phyloP scores from a whole-genome alignment of 2,888 invertebrate species.

The Cancer borealis region DNA sequence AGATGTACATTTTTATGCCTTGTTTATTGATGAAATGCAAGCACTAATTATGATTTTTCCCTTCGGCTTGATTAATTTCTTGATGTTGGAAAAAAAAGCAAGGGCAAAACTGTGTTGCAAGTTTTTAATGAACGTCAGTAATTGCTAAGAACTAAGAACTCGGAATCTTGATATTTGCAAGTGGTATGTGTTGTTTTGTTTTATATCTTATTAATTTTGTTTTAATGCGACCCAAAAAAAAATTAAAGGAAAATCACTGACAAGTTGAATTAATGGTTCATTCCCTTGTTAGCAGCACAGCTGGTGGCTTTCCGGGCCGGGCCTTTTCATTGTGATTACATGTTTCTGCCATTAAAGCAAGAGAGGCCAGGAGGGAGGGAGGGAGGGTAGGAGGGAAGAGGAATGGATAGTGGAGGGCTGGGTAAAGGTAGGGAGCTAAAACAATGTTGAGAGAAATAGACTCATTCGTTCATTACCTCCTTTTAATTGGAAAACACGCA shows the following conservation, averaged over 20 bases:
- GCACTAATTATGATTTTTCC: conserved; percentile 29
- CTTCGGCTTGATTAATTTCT: conserved; percentile 38
- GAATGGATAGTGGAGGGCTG: not conserved
- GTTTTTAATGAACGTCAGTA: conserved; percentile 42
- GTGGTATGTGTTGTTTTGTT: not conserved
- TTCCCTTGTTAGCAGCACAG: not conserved
- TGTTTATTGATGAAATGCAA: conserved; percentile 41
- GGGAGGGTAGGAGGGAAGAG: conserved; percentile 34
- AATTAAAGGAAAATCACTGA: not conserved
- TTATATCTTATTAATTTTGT: not conserved
- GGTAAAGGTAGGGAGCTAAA: not conserved
- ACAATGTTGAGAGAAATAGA: not conserved
- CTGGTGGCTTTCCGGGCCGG: not conserved
- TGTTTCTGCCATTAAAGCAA: not conserved
- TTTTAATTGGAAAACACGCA: not conserved
- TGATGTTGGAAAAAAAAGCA: not conserved
- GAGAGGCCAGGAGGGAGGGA: not conserved
- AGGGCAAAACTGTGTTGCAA: conserved; percentile 25
- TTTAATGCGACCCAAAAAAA: too few relatives aligned
- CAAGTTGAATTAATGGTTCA: conserved; percentile 7
- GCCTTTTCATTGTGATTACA: not conserved
- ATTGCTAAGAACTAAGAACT: not conserved
- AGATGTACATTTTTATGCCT: not conserved
- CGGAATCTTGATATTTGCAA: not conserved
- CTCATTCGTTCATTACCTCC: not conserved